Base-by-base conservation (phyloP, 2,888 invertebrate species). In the Cantharis flavilabris region DNA sequence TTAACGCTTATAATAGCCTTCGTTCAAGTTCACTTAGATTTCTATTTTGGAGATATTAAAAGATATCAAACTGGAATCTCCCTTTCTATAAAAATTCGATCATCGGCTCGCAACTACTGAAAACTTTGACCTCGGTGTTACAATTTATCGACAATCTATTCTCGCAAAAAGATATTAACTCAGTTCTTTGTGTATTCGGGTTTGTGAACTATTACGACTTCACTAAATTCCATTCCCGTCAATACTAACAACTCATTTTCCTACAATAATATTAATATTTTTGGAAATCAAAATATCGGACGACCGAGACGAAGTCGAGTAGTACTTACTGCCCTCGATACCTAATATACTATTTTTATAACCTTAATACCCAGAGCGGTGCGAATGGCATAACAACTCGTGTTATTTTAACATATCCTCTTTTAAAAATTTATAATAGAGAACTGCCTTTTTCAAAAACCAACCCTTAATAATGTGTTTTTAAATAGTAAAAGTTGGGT, bases 1-100 rank as follows among this genome's bases (percentile, higher is more conserved):
- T 86, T 86, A 86, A 85, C 82, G 84, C 80, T 84, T 82, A 83
- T 86, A 86, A 85, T 86, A 84, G 84, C 78, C 80, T 76, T 78
- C 78, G 77, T 82, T 82, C 81, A 76, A 81, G 80, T 82, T 81
- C 81, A 81, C 80, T 83, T 80, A 80, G 81, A 78, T 62, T 73
- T 62, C 69, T 77, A 71, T 77, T 76, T 76, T 70, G 67, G 62
- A 71, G 76, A 33, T 71, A 72, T 76, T 76, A 76, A 73, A 76
- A 73, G 76, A 76, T 76, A 70, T 72, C 63, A 76, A 76, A 76
- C 71, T 71, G 30, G 69, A 76, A 72, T 70, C 65, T 67, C 33
- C 18, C 70, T 75, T 72, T 70, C n/a, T 49, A 49, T 13, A 49
- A 49, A 49, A 49, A 49, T 49, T 49, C 49, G 49, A 49, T 49